Evolutionary conservation across 2,888 invertebrate species (phyloP), one percentile per base, ranked within the genome.

Genomic region (Eudasyphora cyanicolor): DNA sequence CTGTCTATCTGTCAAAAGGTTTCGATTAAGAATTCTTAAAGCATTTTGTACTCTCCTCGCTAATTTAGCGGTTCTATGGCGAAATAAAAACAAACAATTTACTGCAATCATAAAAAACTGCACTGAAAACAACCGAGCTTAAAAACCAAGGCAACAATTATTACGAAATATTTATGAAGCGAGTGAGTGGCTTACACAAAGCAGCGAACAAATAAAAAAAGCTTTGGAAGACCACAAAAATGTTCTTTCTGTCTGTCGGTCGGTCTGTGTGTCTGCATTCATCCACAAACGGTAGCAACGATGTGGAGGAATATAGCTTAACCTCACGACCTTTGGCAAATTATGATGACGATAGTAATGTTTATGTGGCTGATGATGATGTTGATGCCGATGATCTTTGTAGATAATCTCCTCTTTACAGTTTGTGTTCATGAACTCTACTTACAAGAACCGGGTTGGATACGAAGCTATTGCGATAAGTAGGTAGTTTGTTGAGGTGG

Each of bases 241-340:
- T 45, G 8, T 62, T 17, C 62, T 35, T 7, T 7, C 35, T 10
- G 35, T 10, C 35, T 7, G 6, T 35, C 35, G 10, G 6, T 35
- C 35, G 10, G 6, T 35, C 35, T 35, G 6, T 35, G 35, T 35
- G 35, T 35, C n/a, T n/a, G 45, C 3, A 45, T n/a, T 6, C 32
- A 32, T 32, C 8, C n/a, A 62, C 10, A 38, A n/a, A 64, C 64
- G 19, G 64, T 64, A 64, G 64, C 64, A 38, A n/a, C 4, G 0
- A 19, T 19, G 19, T 38, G 29, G 4, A 35, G 17, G 7, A 17
- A 1, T 64, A 64, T 38, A 17, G 24, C 19, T 64, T 64, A 64
- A 64, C 64, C 19, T 38, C 35, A 64, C 35, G 35, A 64, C n/a
- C 64, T 38, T 38, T 64, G 27, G 21, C 27, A 38, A 64, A 64